Percentiles rank a stretch among this genome's conserved stretches.
These are phyloP conservation scores for Gasterosteus aculeatus DNA, from an alignment of 2,113 vertebrate species.

Conservation along the genomic window DNA sequence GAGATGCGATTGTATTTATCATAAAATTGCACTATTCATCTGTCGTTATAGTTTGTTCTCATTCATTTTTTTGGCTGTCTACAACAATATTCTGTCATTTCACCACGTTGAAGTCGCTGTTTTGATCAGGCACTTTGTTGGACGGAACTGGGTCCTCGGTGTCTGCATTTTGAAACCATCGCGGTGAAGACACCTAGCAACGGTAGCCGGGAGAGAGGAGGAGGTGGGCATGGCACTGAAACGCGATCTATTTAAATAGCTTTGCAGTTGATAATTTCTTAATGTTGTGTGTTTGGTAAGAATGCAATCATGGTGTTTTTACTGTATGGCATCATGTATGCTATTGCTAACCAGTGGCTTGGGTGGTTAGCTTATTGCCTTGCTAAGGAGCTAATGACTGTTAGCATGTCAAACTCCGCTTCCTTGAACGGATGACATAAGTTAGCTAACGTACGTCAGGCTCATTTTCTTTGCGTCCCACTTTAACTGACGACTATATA, in stretches of 20 bases:
- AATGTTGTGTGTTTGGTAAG: neutral
- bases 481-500: neutral
- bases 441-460: neutral
- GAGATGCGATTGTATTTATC: constrained; percentile 69
- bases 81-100: neutral
- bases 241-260: neutral
- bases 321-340: neutral
- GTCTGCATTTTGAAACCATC: constrained; percentile 76
- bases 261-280: neutral
- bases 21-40: constrained; percentile 77
- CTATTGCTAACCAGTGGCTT: constrained; percentile 9
- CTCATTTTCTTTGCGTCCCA: neutral
- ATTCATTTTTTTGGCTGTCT: neutral
- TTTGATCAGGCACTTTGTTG: constrained; percentile 62
- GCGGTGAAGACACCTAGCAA: constrained; percentile 70
- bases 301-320: neutral
- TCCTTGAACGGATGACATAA: neutral
- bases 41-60: constrained; percentile 11
- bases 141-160: constrained; percentile 61
- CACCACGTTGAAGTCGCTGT: neutral
- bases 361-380: constrained; percentile 42
- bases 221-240: constrained; percentile 42
- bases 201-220: constrained; percentile 53
- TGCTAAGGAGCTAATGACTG: constrained; percentile 58
- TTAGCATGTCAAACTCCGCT: constrained; percentile 43